Conservation (phyloP, 2,113 vertebrate species). For the Progne subis region DNA sequence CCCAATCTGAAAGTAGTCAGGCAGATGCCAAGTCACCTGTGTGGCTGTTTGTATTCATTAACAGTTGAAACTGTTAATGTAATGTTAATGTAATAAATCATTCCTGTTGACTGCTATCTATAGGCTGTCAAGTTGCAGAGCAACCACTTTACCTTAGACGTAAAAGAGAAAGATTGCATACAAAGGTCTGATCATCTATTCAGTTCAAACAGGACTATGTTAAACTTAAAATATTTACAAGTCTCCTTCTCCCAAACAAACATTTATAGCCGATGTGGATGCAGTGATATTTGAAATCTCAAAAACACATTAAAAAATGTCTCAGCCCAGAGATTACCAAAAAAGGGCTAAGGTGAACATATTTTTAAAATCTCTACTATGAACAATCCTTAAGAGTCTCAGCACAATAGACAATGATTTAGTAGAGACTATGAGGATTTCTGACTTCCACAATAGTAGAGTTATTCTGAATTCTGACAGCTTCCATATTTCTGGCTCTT, state of each 20-base stretch:
- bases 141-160: neutral
- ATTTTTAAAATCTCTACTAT: neutral
- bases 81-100: constrained; percentile 29
- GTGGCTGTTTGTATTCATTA: constrained; percentile 14
- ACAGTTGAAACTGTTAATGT: neutral
- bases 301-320: neutral
- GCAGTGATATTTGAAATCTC: neutral
- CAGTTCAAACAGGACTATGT: neutral
- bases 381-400: neutral
- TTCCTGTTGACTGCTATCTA: neutral
- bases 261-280: neutral
- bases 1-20: neutral
- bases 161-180: neutral
- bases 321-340: neutral
- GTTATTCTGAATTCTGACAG: neutral
- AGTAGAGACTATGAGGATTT: neutral
- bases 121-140: neutral
- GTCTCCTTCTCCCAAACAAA: neutral
- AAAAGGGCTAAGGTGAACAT: neutral
- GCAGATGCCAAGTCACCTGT: neutral
- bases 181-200: neutral
- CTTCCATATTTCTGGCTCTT: neutral
- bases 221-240: neutral
- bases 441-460: neutral
- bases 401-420: neutral